phyloP scores from a whole-genome alignment of 2,888 invertebrate species.

The Dryococelus australis region DNA sequence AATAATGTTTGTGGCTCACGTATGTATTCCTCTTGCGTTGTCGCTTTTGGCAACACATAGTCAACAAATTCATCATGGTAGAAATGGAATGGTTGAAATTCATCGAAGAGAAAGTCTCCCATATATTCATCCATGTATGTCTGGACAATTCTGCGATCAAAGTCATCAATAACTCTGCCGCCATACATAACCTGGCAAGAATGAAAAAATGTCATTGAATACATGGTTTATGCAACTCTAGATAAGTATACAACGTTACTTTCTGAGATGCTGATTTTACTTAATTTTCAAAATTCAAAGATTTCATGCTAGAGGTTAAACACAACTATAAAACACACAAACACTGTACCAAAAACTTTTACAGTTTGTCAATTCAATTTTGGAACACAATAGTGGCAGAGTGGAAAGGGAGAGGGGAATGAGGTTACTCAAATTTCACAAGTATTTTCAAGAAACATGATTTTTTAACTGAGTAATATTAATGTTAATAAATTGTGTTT shows the following conservation, averaged over 20 bases:
- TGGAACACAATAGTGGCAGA: too few species aligned
- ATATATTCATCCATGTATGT: constrained; percentile 95
- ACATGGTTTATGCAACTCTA: constrained; percentile 19
- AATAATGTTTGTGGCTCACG: constrained; percentile 59
- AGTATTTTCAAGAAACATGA: too few species aligned
- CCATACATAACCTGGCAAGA: constrained; percentile 86
- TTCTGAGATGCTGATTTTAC: too few species aligned
- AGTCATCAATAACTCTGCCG: constrained; percentile 90
- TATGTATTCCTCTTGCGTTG: constrained; percentile 74
- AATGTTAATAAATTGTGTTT: too few species aligned
- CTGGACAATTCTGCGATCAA: constrained; percentile 83
- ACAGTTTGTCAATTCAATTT: too few species aligned
- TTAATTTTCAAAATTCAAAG: too few species aligned
- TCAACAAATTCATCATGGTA: constrained; percentile 76
- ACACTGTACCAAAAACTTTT: too few species aligned
- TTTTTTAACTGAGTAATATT: too few species aligned
- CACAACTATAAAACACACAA: too few species aligned
- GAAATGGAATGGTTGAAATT: constrained; percentile 91
- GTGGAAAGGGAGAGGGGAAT: too few species aligned
- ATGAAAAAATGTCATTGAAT: constrained; percentile 33
- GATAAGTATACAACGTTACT: not conserved
- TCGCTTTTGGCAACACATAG: constrained; percentile 78
- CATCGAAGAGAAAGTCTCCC: constrained; percentile 92
- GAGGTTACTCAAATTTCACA: too few species aligned
- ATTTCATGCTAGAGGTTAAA: too few species aligned